Conservation (phyloP, 1,140 invertebrate genomes). For the Batillaria attramentaria region DNA sequence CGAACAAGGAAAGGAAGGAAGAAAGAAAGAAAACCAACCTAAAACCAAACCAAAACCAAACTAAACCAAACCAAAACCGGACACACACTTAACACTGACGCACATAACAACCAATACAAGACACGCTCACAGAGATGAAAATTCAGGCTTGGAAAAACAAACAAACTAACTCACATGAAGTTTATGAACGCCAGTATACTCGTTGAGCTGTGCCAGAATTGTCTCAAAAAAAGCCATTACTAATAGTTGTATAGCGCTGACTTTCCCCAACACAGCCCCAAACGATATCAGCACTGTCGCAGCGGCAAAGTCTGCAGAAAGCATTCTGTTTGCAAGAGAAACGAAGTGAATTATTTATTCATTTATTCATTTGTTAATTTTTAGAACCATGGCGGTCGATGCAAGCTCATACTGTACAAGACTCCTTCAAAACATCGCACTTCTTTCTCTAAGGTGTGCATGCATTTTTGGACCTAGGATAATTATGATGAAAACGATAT, state of each 20-base stretch:
- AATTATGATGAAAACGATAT: too few species aligned
- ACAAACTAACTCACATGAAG: constrained; percentile 85
- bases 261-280: constrained; percentile 90
- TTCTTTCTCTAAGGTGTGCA: too few species aligned
- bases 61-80: neutral
- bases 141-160: too few species aligned
- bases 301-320: constrained; percentile 89
- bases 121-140: too few species aligned
- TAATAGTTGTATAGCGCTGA: constrained; percentile 87
- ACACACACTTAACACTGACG: neutral
- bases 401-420: too few species aligned
- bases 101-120: neutral
- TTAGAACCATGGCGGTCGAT: too few species aligned
- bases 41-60: neutral
- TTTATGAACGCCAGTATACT: constrained; percentile 82
- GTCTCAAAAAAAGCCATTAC: constrained; percentile 86
- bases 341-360: neutral
- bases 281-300: constrained; percentile 93
- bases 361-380: neutral
- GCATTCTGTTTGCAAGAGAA: constrained; percentile 80
- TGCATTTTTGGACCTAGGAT: too few species aligned
- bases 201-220: constrained; percentile 84
- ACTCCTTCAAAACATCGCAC: too few species aligned
- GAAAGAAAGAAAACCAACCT: neutral
- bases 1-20: neutral